A percentile compares a stretch with the other conserved stretches of the same genome.
Conservation (phyloP, 23 tunicate genomes). For the Trididemnum clinides region DNA sequence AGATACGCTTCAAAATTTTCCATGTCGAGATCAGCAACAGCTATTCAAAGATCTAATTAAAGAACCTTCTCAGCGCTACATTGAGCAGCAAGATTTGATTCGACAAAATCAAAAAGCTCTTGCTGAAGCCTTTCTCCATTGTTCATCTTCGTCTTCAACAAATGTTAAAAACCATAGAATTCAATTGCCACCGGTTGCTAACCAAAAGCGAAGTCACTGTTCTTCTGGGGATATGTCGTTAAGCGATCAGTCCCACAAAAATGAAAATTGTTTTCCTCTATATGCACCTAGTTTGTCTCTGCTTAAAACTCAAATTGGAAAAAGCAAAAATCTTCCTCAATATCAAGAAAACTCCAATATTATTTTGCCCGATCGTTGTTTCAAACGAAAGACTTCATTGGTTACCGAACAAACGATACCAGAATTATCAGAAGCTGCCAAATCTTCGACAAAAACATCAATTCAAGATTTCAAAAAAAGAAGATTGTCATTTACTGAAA, state of each 20-base stretch:
- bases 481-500: neutral
- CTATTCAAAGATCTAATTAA: too few relatives aligned
- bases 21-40: too few relatives aligned
- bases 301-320: neutral
- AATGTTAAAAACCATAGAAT: too few relatives aligned
- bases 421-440: too few relatives aligned
- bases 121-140: conserved; percentile 67
- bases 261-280: too few relatives aligned
- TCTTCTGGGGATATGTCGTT: neutral
- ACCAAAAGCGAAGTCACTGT: neutral
- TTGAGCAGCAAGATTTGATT: conserved; percentile 54
- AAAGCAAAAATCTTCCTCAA: neutral
- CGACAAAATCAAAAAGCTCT: conserved; percentile 65
- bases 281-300: neutral
- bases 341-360: neutral
- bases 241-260: neutral
- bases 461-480: neutral
- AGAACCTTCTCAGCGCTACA: too few relatives aligned
- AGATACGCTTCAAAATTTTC: too few relatives aligned
- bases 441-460: too few relatives aligned
- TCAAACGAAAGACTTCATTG: neutral
- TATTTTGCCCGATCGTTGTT: neutral
- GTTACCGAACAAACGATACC: neutral
- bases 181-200: neutral
- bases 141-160: neutral